phyloP scores from a whole-genome alignment of 2,888 invertebrate genomes.

The Rhodophaea formosa region DNA sequence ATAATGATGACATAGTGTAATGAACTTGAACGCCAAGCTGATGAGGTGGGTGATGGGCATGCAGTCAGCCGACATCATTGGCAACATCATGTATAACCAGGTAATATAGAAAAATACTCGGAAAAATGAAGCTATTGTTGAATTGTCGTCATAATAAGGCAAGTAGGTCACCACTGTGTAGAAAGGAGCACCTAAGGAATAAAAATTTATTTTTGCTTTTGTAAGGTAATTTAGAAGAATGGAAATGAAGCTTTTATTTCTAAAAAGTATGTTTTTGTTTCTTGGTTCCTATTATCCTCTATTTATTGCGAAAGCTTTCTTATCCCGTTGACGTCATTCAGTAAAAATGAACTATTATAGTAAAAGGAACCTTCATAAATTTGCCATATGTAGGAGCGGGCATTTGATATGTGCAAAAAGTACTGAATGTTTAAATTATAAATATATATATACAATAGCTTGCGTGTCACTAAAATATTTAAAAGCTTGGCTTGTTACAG shows the following conservation, averaged over 20 bases:
- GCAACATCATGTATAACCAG: conserved; percentile 72
- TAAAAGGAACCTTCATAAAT: too few species aligned
- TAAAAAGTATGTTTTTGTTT: not conserved
- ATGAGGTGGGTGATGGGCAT: conserved; percentile 68
- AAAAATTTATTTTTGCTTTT: conserved; percentile 6
- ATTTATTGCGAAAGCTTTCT: too few species aligned
- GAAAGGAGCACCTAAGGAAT: conserved; percentile 55
- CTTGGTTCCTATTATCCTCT: not conserved
- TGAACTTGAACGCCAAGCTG: conserved; percentile 57
- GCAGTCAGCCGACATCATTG: conserved; percentile 71
- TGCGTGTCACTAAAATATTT: too few species aligned
- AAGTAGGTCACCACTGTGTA: conserved; percentile 70
- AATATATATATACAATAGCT: too few species aligned
- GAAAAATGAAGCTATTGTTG: conserved; percentile 45
- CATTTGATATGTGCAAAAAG: too few species aligned
- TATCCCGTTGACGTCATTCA: too few species aligned
- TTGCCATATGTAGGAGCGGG: too few species aligned
- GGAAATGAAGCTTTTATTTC: not conserved
- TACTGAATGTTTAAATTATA: too few species aligned
- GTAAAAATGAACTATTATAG: too few species aligned
- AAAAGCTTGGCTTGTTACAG: too few species aligned
- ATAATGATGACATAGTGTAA: conserved; percentile 58
- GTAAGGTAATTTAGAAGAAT: conserved; percentile 4
- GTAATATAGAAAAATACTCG: conserved; percentile 65
- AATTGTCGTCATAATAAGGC: conserved; percentile 57